Conservation (phyloP, 2,113 vertebrate genomes). For the Xenopus laevis region DNA sequence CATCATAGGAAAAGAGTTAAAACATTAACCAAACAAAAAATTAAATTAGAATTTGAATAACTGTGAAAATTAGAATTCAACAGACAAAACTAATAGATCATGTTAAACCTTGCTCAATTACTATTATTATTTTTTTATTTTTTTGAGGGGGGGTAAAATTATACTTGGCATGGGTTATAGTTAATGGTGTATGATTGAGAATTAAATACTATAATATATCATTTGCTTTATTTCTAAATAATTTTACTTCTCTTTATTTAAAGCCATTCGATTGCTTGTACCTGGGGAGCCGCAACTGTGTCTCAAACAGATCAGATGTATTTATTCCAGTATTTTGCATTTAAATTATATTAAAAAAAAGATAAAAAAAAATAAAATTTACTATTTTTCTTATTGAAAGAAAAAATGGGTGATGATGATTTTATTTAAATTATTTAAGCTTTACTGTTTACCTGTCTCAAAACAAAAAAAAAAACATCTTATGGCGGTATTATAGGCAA, state of each 20-base stretch:
- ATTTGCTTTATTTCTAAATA: conserved; percentile 64
- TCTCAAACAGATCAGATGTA: conserved; percentile 87
- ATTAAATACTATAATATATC: conserved; percentile 60
- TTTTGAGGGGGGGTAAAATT: conserved; percentile 62
- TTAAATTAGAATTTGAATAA: conserved; percentile 32
- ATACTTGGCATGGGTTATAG: conserved; percentile 63
- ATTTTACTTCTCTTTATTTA: conserved; percentile 75
- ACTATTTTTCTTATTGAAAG: conserved; percentile 85
- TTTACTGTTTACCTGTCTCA: conserved; percentile 85
- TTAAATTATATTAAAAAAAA: conserved; percentile 74
- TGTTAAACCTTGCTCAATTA: conserved; percentile 59
- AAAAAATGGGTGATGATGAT: conserved; percentile 80
- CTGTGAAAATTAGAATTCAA: conserved; percentile 53
- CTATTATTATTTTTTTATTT: conserved; percentile 61
- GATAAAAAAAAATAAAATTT: conserved; percentile 85
- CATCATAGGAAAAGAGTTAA: not conserved
- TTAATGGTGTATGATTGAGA: conserved; percentile 70
- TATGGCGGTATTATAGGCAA: conserved; percentile 66
- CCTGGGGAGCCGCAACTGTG: conserved; percentile 76
- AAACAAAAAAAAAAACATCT: conserved; percentile 70
- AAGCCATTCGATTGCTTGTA: conserved; percentile 84
- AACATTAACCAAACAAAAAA: not conserved
- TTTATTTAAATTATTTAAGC: conserved; percentile 87
- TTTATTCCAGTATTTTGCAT: conserved; percentile 87
- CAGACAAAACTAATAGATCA: conserved; percentile 57